phyloP scores from a whole-genome alignment of 2,797 vertebrate species.

The Mormyrops boulengeri region DNA sequence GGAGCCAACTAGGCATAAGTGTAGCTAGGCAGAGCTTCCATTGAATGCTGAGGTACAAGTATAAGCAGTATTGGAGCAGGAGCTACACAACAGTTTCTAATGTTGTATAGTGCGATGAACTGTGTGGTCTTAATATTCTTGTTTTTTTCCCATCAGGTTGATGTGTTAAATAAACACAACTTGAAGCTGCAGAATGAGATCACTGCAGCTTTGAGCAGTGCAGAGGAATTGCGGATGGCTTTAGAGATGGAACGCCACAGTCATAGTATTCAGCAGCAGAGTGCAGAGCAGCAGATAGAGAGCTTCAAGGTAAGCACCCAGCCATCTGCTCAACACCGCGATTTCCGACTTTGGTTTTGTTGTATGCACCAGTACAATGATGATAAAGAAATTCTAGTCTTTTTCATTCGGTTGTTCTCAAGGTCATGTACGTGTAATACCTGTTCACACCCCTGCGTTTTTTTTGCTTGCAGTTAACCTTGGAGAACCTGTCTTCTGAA shows the following conservation, averaged over 20 bases:
- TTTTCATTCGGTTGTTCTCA: neutral
- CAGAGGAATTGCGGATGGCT: constrained; percentile 37
- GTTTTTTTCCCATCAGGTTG: constrained; percentile 46
- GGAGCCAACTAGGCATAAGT: neutral
- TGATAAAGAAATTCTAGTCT: neutral
- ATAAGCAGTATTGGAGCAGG: neutral
- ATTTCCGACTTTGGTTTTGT: neutral
- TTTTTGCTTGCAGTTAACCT: constrained; percentile 34
- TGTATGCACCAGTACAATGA: neutral
- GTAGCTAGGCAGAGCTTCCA: neutral
- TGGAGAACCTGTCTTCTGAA: constrained; percentile 41
- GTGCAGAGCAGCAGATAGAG: constrained; percentile 39
- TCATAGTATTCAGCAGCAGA: constrained; percentile 45
- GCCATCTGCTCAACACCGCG: neutral
- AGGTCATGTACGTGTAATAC: neutral
- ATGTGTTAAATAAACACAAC: constrained; percentile 37
- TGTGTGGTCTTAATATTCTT: neutral
- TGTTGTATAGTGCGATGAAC: neutral
- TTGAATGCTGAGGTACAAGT: neutral
- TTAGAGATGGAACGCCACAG: constrained; percentile 40
- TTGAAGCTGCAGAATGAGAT: constrained; percentile 46
- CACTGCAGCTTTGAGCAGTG: constrained; percentile 31
- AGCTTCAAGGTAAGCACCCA: constrained; percentile 31
- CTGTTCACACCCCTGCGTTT: neutral
- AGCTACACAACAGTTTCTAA: neutral